Evolutionary conservation across 1,140 invertebrate genomes (phyloP).

Genomic region (Heliconius himera): DNA sequence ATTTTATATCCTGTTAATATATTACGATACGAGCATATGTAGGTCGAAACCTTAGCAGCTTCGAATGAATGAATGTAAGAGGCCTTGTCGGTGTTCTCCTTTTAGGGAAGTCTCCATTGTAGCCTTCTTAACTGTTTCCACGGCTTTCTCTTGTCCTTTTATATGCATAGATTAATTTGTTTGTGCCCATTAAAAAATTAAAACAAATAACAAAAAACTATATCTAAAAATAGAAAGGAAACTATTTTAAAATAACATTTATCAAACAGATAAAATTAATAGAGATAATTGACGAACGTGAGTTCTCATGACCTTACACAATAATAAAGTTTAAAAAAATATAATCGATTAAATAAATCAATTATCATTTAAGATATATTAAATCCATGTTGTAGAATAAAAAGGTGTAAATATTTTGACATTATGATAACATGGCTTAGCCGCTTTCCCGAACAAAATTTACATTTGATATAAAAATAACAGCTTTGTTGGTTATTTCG

Average conservation of each 20-base stretch:
- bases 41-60: constrained; percentile 29
- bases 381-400: neutral
- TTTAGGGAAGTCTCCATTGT: constrained; percentile 24
- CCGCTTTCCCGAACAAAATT: constrained; percentile 6
- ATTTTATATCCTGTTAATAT: constrained; percentile 34
- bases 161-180: neutral
- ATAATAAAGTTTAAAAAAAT: neutral
- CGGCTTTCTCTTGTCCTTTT: constrained; percentile 14
- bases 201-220: neutral
- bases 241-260: neutral
- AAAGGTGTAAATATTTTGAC: constrained; percentile 9
- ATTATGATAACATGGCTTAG: neutral
- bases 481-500: constrained; percentile 24
- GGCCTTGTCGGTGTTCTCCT: constrained; percentile 9
- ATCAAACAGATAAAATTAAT: neutral
- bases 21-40: constrained; percentile 24
- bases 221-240: neutral
- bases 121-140: constrained; percentile 15
- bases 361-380: neutral
- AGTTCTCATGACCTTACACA: constrained; percentile 5
- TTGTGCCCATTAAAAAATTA: neutral
- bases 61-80: constrained; percentile 33
- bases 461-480: constrained; percentile 23
- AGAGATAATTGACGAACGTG: neutral
- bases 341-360: neutral